Evolutionary conservation across 2,888 invertebrate genomes (phyloP).

Genomic region (Molorchus minor): DNA sequence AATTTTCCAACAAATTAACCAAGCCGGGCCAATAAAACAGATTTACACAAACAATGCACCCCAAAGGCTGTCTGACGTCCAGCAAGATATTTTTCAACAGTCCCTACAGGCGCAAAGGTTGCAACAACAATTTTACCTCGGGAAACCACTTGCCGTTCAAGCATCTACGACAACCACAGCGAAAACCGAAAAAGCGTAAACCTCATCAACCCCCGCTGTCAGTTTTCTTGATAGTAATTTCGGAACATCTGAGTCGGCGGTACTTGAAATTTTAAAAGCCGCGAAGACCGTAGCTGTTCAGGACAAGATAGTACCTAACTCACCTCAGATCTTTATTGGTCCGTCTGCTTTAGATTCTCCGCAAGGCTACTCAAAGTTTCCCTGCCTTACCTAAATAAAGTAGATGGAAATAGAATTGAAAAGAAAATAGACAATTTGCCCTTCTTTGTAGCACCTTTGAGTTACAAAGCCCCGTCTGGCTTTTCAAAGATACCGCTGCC

Average conservation of each 20-base stretch:
- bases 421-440: conserved; percentile 78
- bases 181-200: conserved; percentile 68
- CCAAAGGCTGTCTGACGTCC: conserved; percentile 56
- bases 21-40: conserved; percentile 24
- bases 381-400: conserved; percentile 82
- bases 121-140: conserved; percentile 55
- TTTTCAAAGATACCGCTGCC: conserved; percentile 88
- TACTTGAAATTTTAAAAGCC: conserved; percentile 73
- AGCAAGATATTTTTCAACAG: conserved; percentile 61
- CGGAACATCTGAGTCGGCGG: conserved; percentile 73
- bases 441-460: conserved; percentile 86
- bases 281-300: conserved; percentile 80
- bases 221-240: conserved; percentile 75
- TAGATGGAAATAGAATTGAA: conserved; percentile 74
- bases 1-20: conserved; percentile 23
- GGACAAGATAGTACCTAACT: conserved; percentile 74
- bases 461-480: conserved; percentile 84
- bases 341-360: conserved; percentile 79
- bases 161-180: conserved; percentile 63
- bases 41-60: conserved; percentile 30
- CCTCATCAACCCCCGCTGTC: conserved; percentile 87
- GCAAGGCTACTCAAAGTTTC: conserved; percentile 79
- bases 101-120: conserved; percentile 60
- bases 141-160: conserved; percentile 54
- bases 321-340: conserved; percentile 84